Conservation (phyloP, 2,113 vertebrate genomes). For the Acanthisitta chloris region DNA sequence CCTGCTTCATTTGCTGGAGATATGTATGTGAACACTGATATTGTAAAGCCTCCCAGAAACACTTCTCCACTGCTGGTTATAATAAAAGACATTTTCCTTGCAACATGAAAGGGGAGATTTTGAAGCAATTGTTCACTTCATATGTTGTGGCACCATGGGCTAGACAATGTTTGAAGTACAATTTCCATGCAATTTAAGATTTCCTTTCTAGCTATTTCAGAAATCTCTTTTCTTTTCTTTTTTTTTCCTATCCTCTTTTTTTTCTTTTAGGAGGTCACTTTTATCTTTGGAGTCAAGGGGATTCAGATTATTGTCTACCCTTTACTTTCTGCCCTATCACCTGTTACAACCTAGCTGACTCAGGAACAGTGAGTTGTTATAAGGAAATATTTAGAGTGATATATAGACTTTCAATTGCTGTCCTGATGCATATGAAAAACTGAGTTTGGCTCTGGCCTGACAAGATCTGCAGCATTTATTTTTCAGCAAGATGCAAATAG, state of each 20-base stretch:
- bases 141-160: not conserved
- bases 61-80: not conserved
- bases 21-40: not conserved
- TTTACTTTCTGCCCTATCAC: not conserved
- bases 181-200: constrained; percentile 47
- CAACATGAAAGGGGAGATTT: not conserved
- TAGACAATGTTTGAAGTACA: not conserved
- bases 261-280: not conserved
- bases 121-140: constrained; percentile 13
- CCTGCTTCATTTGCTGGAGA: not conserved
- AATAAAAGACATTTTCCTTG: constrained; percentile 6
- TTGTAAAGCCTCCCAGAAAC: not conserved
- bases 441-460: not conserved
- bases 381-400: too few species aligned
- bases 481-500: not conserved
- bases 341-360: not conserved
- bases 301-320: not conserved
- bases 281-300: not conserved
- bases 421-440: not conserved
- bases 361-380: too few species aligned
- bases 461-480: not conserved
- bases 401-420: not conserved
- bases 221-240: not conserved
- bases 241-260: too few species aligned
- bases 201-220: not conserved